Evolutionary conservation across 2,888 invertebrate species (phyloP), one percentile per base, ranked within the genome.

Genomic region (Notodonta dromedarius): DNA sequence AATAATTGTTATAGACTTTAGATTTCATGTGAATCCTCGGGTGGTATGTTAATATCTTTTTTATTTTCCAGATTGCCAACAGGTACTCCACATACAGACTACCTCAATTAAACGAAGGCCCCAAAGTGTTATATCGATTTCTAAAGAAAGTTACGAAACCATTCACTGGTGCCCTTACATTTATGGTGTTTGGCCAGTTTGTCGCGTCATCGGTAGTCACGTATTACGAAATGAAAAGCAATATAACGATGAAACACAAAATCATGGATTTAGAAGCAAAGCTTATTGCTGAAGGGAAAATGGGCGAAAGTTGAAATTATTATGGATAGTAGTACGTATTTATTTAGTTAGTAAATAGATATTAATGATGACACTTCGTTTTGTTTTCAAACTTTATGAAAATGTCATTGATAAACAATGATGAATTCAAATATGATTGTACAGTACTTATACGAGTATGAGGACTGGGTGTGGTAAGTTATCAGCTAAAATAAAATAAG

Each of bases 81-180:
- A 91, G 94, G 63, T 95, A 95, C 80, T 90, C 85, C 56, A 96
- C 96, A 5, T 95, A 90, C 71, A 91, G 95, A 68, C 70, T 96
- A 32, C 97, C 97, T 5, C 91, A 94, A n/a, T 78, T 96, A n/a
- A 87, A 80, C 0, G 89, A 94, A 58, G 94, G 95, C 12, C 94
- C 94, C 0, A 87, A 84, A 73, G 94, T 94, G 60, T 85, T 95
- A 0, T 90, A 95, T 0, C 79, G 91, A 53, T 86, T 96, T 24
- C 80, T 95, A 74, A 79, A 77, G 7, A 94, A 94, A 77, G 77
- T 95, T 2, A 94, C 95, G 0, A 94, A 87, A 69, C 95, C 95
- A 0, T 91, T 95, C 39, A 80, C 87, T 5, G 94, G 93, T 2
- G 85, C 89, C 0, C 69, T 96, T 12, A 88, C 93, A 1, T 84